Conservation (phyloP, 1,140 invertebrate species). For the Lepidotrigona ventralis region DNA sequence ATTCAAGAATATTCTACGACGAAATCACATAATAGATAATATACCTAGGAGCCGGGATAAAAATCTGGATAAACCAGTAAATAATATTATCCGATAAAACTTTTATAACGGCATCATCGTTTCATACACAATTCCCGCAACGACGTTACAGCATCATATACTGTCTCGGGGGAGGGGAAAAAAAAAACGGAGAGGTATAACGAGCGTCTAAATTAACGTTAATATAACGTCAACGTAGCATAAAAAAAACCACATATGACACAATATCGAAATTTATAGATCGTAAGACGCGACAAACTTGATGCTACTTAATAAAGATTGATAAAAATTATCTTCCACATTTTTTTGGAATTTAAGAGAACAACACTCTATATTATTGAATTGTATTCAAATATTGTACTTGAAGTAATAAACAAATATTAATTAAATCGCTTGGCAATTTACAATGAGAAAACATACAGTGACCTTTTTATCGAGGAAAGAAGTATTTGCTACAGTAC, state of each 20-base stretch:
- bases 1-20: not conserved
- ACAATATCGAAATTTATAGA: conserved; percentile 1
- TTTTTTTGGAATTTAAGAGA: not conserved
- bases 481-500: too few relatives aligned
- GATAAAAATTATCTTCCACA: not conserved
- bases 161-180: not conserved
- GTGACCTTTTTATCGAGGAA: too few relatives aligned
- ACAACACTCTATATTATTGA: too few relatives aligned
- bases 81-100: conserved; percentile 42
- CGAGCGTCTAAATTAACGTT: conserved; percentile 20
- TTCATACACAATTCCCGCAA: conserved; percentile 34
- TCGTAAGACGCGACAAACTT: not conserved
- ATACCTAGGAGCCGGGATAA: not conserved
- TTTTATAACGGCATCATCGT: conserved; percentile 37
- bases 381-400: too few relatives aligned
- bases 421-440: too few relatives aligned
- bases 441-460: too few relatives aligned
- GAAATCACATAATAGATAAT: not conserved
- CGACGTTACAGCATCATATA: conserved; percentile 16
- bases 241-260: not conserved
- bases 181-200: not conserved
- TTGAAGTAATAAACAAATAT: too few relatives aligned
- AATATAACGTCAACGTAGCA: conserved; percentile 2
- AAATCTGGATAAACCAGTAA: conserved; percentile 30
- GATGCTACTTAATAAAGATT: not conserved